Base-by-base conservation (phyloP, 2,113 vertebrate genomes). In the Myotis davidii region DNA sequence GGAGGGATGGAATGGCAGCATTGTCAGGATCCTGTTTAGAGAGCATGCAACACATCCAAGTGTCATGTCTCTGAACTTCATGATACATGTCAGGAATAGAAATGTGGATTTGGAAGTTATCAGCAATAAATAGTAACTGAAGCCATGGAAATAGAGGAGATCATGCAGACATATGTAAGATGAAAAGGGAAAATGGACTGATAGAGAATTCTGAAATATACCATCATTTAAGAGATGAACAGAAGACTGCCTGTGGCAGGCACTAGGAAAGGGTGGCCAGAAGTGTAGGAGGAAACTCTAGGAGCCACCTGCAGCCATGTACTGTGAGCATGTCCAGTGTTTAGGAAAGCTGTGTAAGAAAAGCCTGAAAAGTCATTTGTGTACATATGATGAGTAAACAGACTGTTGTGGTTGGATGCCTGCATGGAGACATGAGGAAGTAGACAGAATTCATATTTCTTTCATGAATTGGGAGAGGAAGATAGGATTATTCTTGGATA, bases 21-120 rank as follows among this genome's bases (percentile, higher is more conserved):
- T 69, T 88, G 88, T 84, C 65, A 85, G 85, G 85, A 64, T 73
- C 74, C 70, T 76, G 78, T 39, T 91, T 82, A 94, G 48, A 91
- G 17, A 94, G 37, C 21, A 77, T 0, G 0, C 34, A 78, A 45
- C 45, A 50, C 61, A 14, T 37, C 32, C 17, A 48, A 79, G 88
- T 84, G 45, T n/a, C 23, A 56, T 91, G 11, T 39, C 10, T 79
- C 45, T 86, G 64, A 92, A 48, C 37, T 70, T 78, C 27, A 14
- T 73, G 73, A 86, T 25, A 67, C 23, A 39, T 81, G 42, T 59
- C 79, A 86, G 61, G 74, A 65, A 67, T 45, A 91, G 74, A 82
- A 70, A 85, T 91, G 12, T 34, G 20, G 23, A 88, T 39, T 54
- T 84, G 37, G 70, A 91, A 27, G 2, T 67, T 67, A 91, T 85